Percentiles rank a stretch among this genome's conserved stretches.
phyloP scores from a whole-genome alignment of 1,140 invertebrate species.

The Heliconius hermathena region DNA sequence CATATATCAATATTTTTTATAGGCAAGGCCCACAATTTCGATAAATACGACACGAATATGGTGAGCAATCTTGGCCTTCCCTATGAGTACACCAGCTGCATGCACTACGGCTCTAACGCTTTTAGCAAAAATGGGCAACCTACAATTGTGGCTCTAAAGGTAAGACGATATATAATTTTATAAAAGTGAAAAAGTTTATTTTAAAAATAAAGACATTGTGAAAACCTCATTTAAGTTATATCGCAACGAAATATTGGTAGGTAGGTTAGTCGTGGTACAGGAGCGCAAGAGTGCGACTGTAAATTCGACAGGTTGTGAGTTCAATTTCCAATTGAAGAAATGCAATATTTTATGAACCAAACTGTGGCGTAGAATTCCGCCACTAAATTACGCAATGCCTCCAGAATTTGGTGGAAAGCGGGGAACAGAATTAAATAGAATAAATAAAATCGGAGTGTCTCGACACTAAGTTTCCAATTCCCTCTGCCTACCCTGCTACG shows the following conservation, averaged over 20 bases:
- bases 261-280: neutral
- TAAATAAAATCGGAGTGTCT: too few species aligned
- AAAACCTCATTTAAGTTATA: too few species aligned
- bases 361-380: too few species aligned
- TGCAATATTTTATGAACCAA: too few species aligned
- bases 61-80: conserved; percentile 84
- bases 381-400: too few species aligned
- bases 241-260: too few species aligned
- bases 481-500: neutral
- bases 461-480: too few species aligned
- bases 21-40: conserved; percentile 86
- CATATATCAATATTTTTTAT: neutral
- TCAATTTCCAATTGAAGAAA: too few species aligned
- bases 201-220: neutral
- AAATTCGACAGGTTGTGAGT: too few species aligned
- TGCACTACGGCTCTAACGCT: conserved; percentile 89
- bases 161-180: conserved; percentile 23
- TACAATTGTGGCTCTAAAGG: conserved; percentile 78
- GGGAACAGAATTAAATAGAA: too few species aligned
- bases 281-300: too few species aligned
- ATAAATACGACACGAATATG: conserved; percentile 82
- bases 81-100: conserved; percentile 90
- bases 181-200: neutral
- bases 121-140: conserved; percentile 87
- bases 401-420: too few species aligned